Evolutionary conservation across 2,797 vertebrate species (phyloP).

Genomic region (Alcedo atthis): DNA sequence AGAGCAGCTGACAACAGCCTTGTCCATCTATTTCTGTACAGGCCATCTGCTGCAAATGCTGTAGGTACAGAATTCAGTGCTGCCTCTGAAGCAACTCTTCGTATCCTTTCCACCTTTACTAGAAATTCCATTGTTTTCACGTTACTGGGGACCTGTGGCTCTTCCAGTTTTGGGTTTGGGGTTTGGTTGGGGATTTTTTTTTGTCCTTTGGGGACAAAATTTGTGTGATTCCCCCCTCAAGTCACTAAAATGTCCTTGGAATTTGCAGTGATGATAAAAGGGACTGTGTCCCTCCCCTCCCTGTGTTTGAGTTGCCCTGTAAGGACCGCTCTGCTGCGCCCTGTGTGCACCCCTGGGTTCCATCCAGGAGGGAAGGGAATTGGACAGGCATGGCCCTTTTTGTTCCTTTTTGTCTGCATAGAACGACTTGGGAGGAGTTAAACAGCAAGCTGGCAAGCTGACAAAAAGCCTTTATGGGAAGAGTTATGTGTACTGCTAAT

Average conservation of each 20-base stretch:
- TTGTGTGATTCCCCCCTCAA: background rate
- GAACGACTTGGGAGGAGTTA: conserved; percentile 26
- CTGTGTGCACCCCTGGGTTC: background rate
- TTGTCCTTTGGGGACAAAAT: rapidly evolving
- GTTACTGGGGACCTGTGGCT: background rate
- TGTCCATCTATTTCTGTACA: background rate
- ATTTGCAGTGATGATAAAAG: background rate
- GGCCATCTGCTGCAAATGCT: background rate
- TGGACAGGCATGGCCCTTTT: background rate
- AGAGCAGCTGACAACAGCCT: background rate
- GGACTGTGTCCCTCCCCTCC: rapidly evolving
- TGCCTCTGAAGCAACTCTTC: background rate
- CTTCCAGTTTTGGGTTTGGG: background rate
- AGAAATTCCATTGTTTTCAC: background rate
- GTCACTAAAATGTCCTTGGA: background rate
- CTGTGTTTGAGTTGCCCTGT: background rate
- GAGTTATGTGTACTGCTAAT: conserved; percentile 46
- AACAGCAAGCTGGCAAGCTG: conserved; percentile 13
- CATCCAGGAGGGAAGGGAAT: background rate
- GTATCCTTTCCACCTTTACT: background rate
- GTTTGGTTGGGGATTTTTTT: too few species aligned
- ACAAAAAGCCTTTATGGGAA: conserved; percentile 44
- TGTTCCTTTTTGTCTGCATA: conserved; percentile 18
- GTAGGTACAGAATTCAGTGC: background rate
- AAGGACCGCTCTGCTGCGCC: rapidly evolving